phyloP scores from a whole-genome alignment of 2,797 vertebrate genomes.

The Menidia menidia region DNA sequence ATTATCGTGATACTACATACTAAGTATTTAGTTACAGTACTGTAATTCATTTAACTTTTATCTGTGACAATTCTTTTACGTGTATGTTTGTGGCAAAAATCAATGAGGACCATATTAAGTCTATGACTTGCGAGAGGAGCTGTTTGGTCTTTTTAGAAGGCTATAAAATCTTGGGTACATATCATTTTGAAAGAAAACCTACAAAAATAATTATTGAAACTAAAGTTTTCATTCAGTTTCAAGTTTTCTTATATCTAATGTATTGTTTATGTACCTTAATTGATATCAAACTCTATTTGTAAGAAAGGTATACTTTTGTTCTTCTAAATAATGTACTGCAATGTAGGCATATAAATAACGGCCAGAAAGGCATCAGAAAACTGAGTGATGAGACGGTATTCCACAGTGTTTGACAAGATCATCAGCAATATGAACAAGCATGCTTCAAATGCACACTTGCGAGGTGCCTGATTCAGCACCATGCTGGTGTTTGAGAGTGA shows the following conservation, averaged over 20 bases:
- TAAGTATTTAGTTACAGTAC: too few relatives aligned
- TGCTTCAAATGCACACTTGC: constrained; percentile 51
- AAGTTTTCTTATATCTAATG: not conserved
- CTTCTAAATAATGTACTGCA: not conserved
- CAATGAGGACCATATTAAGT: too few relatives aligned
- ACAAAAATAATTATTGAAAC: too few relatives aligned
- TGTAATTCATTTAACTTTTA: too few relatives aligned
- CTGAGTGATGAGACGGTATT: constrained; percentile 29
- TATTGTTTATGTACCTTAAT: not conserved
- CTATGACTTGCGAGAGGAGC: too few relatives aligned
- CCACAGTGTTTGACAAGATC: constrained; percentile 40
- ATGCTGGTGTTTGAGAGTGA: constrained; percentile 25
- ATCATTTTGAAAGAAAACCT: too few relatives aligned
- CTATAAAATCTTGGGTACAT: too few relatives aligned
- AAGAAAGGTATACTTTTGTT: not conserved
- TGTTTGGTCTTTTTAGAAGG: too few relatives aligned
- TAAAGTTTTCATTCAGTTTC: too few relatives aligned
- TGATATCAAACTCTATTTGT: not conserved
- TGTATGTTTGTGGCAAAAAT: too few relatives aligned
- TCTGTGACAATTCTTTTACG: too few relatives aligned
- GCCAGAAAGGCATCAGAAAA: constrained; percentile 23
- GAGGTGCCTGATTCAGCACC: constrained; percentile 52
- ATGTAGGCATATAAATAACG: not conserved
- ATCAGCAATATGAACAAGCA: constrained; percentile 44
- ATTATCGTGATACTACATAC: too few relatives aligned